A percentile compares a stretch with the other conserved stretches of the same genome.
Conservation (phyloP, 2,888 invertebrate genomes). For the Athetis lepigone region DNA sequence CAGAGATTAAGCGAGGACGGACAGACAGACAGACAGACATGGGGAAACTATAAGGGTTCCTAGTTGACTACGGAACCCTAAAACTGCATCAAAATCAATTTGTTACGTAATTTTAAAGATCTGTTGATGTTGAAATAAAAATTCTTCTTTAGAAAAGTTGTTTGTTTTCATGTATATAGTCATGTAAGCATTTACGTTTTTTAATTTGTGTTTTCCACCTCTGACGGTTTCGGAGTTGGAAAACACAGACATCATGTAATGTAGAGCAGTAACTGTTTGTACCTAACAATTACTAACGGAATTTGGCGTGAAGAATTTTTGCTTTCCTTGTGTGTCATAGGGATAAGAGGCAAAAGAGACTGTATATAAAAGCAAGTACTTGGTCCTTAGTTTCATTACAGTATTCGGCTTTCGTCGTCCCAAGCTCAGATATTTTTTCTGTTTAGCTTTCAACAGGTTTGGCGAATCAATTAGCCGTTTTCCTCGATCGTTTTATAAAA, state of each 20-base stretch:
- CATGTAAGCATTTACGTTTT: too few relatives aligned
- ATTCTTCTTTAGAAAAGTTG: too few relatives aligned
- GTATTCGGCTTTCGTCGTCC: slow-evolving; percentile 29
- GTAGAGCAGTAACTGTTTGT: neutral
- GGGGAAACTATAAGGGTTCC: too few relatives aligned
- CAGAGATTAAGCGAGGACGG: too few relatives aligned
- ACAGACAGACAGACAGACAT: too few relatives aligned
- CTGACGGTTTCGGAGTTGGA: too few relatives aligned
- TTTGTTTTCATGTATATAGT: too few relatives aligned
- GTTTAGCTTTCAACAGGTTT: slow-evolving; percentile 64
- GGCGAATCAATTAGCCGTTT: slow-evolving; percentile 63
- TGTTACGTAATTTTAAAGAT: too few relatives aligned
- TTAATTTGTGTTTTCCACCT: neutral
- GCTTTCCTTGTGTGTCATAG: slow-evolving; percentile 46
- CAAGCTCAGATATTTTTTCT: slow-evolving; percentile 23
- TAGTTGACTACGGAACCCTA: too few relatives aligned
- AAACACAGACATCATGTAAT: neutral
- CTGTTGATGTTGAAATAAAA: too few relatives aligned
- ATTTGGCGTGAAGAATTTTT: slow-evolving; percentile 21
- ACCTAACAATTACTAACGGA: slow-evolving; percentile 12
- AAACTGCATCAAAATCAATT: too few relatives aligned
- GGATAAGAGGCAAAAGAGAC: slow-evolving; percentile 12
- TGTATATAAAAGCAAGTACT: slow-evolving; percentile 44
- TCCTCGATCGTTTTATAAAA: slow-evolving; percentile 59
- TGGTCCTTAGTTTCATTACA: slow-evolving; percentile 7